Evolutionary conservation across 2,888 invertebrate species (phyloP).

Genomic region (Acronicta aceris): DNA sequence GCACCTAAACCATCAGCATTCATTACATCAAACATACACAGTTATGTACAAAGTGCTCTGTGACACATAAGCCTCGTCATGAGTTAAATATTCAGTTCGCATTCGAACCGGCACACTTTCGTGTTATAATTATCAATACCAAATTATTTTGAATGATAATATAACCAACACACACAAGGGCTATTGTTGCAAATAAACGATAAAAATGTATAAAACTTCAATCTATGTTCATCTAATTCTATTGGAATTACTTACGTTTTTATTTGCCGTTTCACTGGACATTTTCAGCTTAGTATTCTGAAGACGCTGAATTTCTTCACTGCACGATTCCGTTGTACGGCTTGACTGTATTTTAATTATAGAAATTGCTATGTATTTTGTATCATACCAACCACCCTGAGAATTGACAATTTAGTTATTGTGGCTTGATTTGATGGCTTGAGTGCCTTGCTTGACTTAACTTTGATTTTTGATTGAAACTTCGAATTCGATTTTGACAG

Average conservation of each 20-base stretch:
- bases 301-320: not conserved
- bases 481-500: too few species aligned
- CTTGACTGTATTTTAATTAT: constrained; percentile 1
- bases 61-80: constrained; percentile 56
- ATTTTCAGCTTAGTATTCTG: constrained; percentile 67
- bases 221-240: not conserved
- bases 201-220: constrained; percentile 10
- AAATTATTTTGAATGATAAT: constrained; percentile 3
- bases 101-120: constrained; percentile 76
- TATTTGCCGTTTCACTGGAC: constrained; percentile 89
- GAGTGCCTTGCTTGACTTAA: too few species aligned
- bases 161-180: constrained; percentile 23
- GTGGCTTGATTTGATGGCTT: too few species aligned
- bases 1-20: constrained; percentile 34
- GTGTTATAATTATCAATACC: constrained; percentile 54
- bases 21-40: constrained; percentile 31
- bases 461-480: too few species aligned
- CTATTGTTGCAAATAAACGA: constrained; percentile 20
- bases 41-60: constrained; percentile 34
- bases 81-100: constrained; percentile 70
- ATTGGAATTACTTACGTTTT: constrained; percentile 87
- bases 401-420: too few species aligned
- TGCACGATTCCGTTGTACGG: not conserved
- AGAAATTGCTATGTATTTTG: not conserved
- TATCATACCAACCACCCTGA: too few species aligned